Evolutionary conservation across 2,113 vertebrate species (phyloP).

Genomic region (Hydropotes inermis): DNA sequence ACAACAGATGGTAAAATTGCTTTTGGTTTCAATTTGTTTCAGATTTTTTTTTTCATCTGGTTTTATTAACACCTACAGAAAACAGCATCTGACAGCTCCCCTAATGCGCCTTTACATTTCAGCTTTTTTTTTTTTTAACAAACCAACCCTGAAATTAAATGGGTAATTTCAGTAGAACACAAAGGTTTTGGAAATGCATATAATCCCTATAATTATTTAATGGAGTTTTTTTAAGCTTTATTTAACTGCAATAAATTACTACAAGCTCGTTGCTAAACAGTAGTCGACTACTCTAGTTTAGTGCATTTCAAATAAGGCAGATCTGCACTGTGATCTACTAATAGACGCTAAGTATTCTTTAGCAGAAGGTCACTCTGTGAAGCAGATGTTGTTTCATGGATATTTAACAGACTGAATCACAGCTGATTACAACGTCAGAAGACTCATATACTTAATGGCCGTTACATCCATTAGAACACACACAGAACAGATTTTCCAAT

Average conservation of each 20-base stretch:
- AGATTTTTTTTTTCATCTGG: constrained; percentile 78
- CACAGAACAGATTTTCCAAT: constrained; percentile 91
- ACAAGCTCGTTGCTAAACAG: constrained; percentile 83
- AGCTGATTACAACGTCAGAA: constrained; percentile 96
- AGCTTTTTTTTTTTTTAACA: constrained; percentile 79
- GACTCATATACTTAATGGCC: constrained; percentile 97
- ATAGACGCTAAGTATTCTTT: constrained; percentile 90
- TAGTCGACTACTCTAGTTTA: constrained; percentile 80
- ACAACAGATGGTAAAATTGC: constrained; percentile 87
- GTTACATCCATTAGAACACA: constrained; percentile 95
- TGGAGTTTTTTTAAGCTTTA: constrained; percentile 84
- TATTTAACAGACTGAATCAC: constrained; percentile 96
- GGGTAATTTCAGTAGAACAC: constrained; percentile 82
- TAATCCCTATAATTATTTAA: constrained; percentile 88
- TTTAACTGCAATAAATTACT: constrained; percentile 87
- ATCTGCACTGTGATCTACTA: constrained; percentile 82
- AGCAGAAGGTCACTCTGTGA: constrained; percentile 96
- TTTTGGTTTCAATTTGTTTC: constrained; percentile 86
- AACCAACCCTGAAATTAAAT: constrained; percentile 86
- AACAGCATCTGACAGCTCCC: constrained; percentile 83
- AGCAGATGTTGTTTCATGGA: constrained; percentile 98
- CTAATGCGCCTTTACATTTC: constrained; percentile 80
- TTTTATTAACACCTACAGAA: constrained; percentile 87
- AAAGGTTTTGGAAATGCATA: constrained; percentile 82
- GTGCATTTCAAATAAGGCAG: constrained; percentile 83